Percentiles rank a stretch among this genome's conserved stretches.
Conservation (phyloP, 2,113 vertebrate genomes). For the mouse (Mus musculus) region GRCm39 chr17:57379501-57380000, state of each 20-base stretch:
- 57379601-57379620: not conserved
- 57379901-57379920: not conserved
- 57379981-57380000: not conserved
- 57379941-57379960: not conserved
- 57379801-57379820: not conserved
- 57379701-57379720: no score
- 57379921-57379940: not conserved
- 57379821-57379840: not conserved
- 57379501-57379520: fast-evolving
- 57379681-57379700: not conserved
- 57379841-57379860: not conserved
- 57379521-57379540: not conserved
- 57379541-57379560: not conserved
- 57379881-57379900: not conserved
- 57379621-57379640: not conserved
- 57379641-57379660: not conserved
- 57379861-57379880: not conserved
- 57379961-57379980: not conserved
- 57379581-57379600: not conserved
- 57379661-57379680: not conserved
- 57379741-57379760: not conserved
- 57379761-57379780: not conserved
- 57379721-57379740: not conserved
- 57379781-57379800: not conserved
- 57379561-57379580: not conserved